Base-by-base conservation (phyloP, 2,113 vertebrate species). In the Falco punctatus region DNA sequence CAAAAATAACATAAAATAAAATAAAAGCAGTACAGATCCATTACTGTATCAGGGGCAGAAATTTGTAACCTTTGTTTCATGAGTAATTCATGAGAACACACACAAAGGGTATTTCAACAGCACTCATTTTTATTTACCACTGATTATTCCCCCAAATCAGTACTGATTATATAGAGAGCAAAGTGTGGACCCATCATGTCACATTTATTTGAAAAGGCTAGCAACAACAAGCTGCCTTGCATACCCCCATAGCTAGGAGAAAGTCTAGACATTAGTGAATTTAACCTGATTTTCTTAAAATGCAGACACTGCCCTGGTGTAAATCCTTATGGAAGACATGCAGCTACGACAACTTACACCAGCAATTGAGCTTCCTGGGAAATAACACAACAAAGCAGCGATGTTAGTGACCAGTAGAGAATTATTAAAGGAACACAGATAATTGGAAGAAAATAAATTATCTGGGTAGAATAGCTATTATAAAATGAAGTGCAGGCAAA, bases 71-170 rank as follows among this genome's bases (percentile, higher is more conserved):
- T 42, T 32, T 70, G 19, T 95, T 96, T 94, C 79, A 96, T 95
- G 78, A 88, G 78, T 95, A 93, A 97, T 96, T 97, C 84, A 95
- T 95, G 84, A 94, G 91, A 92, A 90, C 42, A 86, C 86, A 87
- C 67, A 95, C 95, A 96, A 97, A 96, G 75, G 64, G 64, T 95
- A 71, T 97, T 97, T 95, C 71, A 95, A 85, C 75, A 90, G 35
- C 69, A 74, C 54, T 96, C 69, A 86, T 92, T 97, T 92, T 90
- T 97, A 91, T 97, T 96, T 96, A 92, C 67, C 85, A 84, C 94
- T 96, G 93, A 96, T 94, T 96, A 94, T 83, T 92, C 44, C 52
- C 65, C 67, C 69, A 91, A 92, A 95, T 96, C 72, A 92, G 93
- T 92, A 71, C 82, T 93, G 95, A 96, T 92, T 96, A 95, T 88